Conservation (phyloP, 2,113 vertebrate genomes). For the Sigmodon hispidus region DNA sequence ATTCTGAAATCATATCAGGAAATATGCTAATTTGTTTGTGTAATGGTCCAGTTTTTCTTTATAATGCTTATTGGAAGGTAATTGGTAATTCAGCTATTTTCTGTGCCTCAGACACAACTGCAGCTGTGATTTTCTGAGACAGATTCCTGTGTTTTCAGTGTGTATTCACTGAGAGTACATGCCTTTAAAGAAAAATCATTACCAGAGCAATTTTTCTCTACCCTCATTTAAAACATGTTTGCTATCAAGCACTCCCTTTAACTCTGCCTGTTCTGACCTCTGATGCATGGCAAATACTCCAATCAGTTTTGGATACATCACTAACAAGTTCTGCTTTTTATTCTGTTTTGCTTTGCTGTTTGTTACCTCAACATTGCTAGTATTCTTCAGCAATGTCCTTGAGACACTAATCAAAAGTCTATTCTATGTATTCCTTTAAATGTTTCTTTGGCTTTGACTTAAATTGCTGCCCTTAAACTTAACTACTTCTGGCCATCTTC, state of each 20-base stretch:
- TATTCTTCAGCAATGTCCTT: constrained; percentile 57
- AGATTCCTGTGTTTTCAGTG: constrained; percentile 50
- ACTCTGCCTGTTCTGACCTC: not conserved
- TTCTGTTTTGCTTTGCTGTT: constrained; percentile 65
- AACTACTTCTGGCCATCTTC: not conserved
- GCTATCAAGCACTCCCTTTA: not conserved
- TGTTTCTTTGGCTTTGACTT: constrained; percentile 3
- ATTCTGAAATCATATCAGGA: constrained; percentile 53
- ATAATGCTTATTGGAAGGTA: constrained; percentile 6
- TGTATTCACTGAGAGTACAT: constrained; percentile 35
- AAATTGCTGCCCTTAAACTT: constrained; percentile 51
- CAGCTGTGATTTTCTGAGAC: constrained; percentile 22
- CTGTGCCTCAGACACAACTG: constrained; percentile 35
- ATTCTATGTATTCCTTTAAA: constrained; percentile 44
- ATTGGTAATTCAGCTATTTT: constrained; percentile 63
- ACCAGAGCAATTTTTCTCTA: constrained; percentile 28
- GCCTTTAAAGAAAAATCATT: not conserved
- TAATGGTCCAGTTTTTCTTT: constrained; percentile 17
- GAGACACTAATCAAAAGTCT: not conserved
- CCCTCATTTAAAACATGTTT: not conserved
- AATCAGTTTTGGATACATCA: constrained; percentile 34
- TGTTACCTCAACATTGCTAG: not conserved
- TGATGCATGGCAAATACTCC: not conserved
- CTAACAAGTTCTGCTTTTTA: constrained; percentile 53
- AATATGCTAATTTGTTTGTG: constrained; percentile 36